A percentile compares a stretch with the other conserved stretches of the same genome.
Evolutionary conservation across 2,888 invertebrate species (phyloP).

Genomic region (Crematogaster levior): DNA sequence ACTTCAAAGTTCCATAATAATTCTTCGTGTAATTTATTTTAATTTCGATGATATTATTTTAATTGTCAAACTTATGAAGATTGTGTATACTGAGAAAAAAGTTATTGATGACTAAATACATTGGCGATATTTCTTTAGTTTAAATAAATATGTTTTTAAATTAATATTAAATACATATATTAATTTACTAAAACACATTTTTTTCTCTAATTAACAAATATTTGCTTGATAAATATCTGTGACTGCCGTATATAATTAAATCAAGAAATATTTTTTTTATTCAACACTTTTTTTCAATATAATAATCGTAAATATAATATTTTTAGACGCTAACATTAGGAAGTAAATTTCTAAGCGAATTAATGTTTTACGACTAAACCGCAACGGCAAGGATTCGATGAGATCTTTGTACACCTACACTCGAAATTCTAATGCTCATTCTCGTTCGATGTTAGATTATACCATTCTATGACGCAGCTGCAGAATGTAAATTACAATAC

Average conservation of each 20-base stretch:
- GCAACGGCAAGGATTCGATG: slow-evolving; percentile 51
- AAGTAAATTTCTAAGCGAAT: not conserved
- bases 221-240: too few species aligned
- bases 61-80: not conserved
- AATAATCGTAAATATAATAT: not conserved
- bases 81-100: too few species aligned
- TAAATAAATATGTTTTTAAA: too few species aligned
- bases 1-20: not conserved
- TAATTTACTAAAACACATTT: too few species aligned
- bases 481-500: slow-evolving; percentile 69
- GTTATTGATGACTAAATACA: too few species aligned
- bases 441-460: slow-evolving; percentile 60
- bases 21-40: not conserved
- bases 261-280: too few species aligned
- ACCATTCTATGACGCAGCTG: slow-evolving; percentile 66
- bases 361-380: not conserved
- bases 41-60: not conserved
- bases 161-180: too few species aligned
- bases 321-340: not conserved
- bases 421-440: slow-evolving; percentile 71
- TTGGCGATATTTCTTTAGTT: too few species aligned
- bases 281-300: too few species aligned
- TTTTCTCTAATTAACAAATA: too few species aligned
- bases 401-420: slow-evolving; percentile 76
- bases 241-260: too few species aligned